Base-by-base conservation (phyloP, 2,888 invertebrate species). In the Platycnemis pennipes region DNA sequence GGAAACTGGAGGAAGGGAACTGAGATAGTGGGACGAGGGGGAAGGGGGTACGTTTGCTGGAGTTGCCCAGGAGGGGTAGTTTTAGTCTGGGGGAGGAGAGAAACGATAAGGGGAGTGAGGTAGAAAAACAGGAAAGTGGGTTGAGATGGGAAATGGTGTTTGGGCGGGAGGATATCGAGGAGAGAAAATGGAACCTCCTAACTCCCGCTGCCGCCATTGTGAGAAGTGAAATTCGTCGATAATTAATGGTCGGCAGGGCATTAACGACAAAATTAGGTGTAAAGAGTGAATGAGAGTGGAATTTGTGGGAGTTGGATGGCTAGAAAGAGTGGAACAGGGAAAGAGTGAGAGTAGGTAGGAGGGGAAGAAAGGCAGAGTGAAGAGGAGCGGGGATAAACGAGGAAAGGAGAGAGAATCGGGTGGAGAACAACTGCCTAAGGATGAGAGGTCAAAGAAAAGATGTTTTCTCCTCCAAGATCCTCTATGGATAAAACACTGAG, bases 261-360 rank as follows among this genome's bases (percentile, higher is more conserved):
- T 91, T 91, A 91, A 91, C 91, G 91, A 42, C 91, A 69, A 91
- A 91, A 91, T 91, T 91, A 91, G 63, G 91, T 42, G 91, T 87
- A 46, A 87, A 46, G 87, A 87, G 87, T 91, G 89, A 89, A 89
- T 89, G 89, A 63, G 87, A 87, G 87, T 8, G 46, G 87, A 87
- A 26, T 46, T 46, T 44, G 87, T 44, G 45, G 45, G n/a, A 46
- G 44, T 46, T 46, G 44, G 26, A 45, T 22, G 26, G 46, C 45
- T 2, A 26, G 46, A 46, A 22, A 11, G 87, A 45, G 87, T 46
- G 46, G 42, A 87, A n/a, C 22, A 3, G 26, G 46, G 44, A 44
- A 86, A 22, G 1, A 44, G 86, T 8, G n/a, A n/a, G 45, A 26
- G n/a, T n/a, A n/a, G n/a, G n/a, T n/a, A n/a, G 26, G 26, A 45